Percentiles rank a stretch among this genome's conserved stretches.
Evolutionary conservation across 2,888 invertebrate species (phyloP).

Genomic region (Macrosoma leucophasiata): DNA sequence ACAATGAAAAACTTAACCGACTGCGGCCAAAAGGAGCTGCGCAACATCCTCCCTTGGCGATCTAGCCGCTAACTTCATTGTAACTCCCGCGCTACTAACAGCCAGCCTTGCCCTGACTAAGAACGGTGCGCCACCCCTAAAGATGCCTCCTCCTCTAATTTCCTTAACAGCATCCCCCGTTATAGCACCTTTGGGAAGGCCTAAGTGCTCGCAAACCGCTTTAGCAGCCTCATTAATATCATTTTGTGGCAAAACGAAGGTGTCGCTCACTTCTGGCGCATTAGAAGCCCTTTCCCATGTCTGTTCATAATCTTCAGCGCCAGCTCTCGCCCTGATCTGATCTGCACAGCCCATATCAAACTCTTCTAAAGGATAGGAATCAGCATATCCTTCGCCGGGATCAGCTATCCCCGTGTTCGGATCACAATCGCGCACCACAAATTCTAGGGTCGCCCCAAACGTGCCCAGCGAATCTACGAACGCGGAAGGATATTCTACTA

Average conservation of each 20-base stretch:
- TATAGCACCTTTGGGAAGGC: constrained; percentile 47
- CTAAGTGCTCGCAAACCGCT: constrained; percentile 59
- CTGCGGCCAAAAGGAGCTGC: constrained; percentile 89
- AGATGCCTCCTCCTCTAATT: constrained; percentile 80
- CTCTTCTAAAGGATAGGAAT: constrained; percentile 97
- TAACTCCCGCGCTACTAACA: constrained; percentile 85
- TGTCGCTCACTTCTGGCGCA: constrained; percentile 89
- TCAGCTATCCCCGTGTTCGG: constrained; percentile 95
- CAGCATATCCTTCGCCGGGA: constrained; percentile 96
- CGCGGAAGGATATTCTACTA: constrained; percentile 78
- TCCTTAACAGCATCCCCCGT: constrained; percentile 61
- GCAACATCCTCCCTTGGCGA: constrained; percentile 90
- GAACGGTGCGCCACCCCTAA: constrained; percentile 93
- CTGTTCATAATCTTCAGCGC: constrained; percentile 67
- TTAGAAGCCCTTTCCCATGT: constrained; percentile 86
- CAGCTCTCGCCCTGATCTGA: constrained; percentile 50
- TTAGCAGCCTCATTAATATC: constrained; percentile 54
- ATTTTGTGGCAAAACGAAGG: constrained; percentile 86
- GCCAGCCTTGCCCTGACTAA: constrained; percentile 90
- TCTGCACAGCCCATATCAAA: constrained; percentile 60
- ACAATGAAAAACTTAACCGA: constrained; percentile 82
- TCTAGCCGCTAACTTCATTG: constrained; percentile 94
- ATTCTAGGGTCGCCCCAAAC: constrained; percentile 94
- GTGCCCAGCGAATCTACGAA: constrained; percentile 82
- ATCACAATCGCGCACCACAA: constrained; percentile 97